These are phyloP conservation scores for Escarpia spicata DNA, from an alignment of 2,888 invertebrate genomes.

Conservation along the genomic window DNA sequence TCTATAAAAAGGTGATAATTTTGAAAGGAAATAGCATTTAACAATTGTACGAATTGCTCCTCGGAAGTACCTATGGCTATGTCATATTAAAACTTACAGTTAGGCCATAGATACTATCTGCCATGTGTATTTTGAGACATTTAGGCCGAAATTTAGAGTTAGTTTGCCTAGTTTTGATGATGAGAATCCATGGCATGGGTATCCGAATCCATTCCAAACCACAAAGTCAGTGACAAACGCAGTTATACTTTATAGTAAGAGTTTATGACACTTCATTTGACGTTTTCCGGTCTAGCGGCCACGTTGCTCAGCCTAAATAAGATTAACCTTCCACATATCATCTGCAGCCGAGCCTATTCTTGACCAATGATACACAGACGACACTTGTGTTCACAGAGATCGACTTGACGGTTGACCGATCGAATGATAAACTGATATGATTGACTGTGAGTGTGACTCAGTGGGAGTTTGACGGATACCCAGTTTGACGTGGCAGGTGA, in stretches of 20 bases:
- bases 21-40: too few species aligned
- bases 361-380: not conserved
- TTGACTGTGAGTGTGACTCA: not conserved
- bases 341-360: too few species aligned
- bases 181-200: too few species aligned
- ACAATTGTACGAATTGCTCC: too few species aligned
- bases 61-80: too few species aligned
- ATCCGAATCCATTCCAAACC: too few species aligned
- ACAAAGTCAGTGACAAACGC: not conserved
- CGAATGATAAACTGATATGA: not conserved
- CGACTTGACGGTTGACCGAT: not conserved
- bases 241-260: not conserved
- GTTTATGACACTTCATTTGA: not conserved
- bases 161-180: too few species aligned
- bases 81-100: too few species aligned
- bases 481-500: not conserved
- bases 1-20: too few species aligned
- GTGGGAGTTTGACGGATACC: not conserved
- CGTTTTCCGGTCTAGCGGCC: not conserved
- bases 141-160: too few species aligned
- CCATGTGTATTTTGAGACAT: too few species aligned
- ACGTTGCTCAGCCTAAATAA: not conserved
- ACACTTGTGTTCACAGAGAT: not conserved
- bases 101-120: too few species aligned
- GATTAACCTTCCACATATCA: not conserved